Conservation (phyloP, 2,113 vertebrate species). For the Phylloscopus whistleri region DNA sequence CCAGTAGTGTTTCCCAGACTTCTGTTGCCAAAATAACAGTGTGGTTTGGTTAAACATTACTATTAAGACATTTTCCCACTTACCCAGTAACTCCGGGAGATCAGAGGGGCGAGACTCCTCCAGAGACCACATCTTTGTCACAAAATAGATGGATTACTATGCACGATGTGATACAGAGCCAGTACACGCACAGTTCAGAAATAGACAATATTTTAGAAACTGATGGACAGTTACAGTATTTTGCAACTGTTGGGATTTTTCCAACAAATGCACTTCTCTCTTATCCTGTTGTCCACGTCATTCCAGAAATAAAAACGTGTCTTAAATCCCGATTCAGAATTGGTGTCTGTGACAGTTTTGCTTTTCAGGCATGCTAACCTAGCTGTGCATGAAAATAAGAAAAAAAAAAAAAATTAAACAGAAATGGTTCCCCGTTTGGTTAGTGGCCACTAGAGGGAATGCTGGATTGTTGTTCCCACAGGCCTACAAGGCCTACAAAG, state of each 20-base stretch:
- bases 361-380: neutral
- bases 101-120: rapidly evolving
- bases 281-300: neutral
- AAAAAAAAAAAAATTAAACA: neutral
- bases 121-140: rapidly evolving
- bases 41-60: neutral
- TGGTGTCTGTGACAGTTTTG: neutral
- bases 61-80: rapidly evolving
- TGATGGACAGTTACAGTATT: neutral
- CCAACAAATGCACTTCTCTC: neutral
- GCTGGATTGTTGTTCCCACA: neutral
- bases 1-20: rapidly evolving
- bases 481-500: neutral
- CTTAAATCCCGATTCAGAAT: neutral
- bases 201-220: neutral
- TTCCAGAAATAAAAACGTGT: rapidly evolving
- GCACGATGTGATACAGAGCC: too few species aligned
- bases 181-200: rapidly evolving
- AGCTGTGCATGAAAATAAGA: neutral
- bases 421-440: neutral
- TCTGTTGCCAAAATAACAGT: neutral
- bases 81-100: rapidly evolving
- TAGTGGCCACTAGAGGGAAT: slow-evolving; percentile 26
- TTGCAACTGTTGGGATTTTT: neutral
- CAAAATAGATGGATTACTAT: rapidly evolving